Evolutionary conservation across 2,113 vertebrate genomes (phyloP).

Genomic region (Anhinga anhinga): DNA sequence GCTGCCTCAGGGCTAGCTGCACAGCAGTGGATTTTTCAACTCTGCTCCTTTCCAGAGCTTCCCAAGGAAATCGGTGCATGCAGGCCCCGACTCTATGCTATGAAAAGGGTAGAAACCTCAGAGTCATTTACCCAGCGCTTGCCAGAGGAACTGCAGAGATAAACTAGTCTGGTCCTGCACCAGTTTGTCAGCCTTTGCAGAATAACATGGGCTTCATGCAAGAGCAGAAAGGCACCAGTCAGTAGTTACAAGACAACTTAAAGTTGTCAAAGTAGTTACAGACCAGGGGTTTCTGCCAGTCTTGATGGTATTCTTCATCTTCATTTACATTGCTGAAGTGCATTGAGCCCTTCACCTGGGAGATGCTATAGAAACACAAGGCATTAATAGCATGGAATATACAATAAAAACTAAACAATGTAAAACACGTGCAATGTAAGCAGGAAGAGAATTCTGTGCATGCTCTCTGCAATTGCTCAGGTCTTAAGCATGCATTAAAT

Average conservation of each 20-base stretch:
- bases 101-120: background rate
- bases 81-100: background rate
- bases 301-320: background rate
- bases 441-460: background rate
- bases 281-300: background rate
- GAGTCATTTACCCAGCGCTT: background rate
- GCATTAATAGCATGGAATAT: background rate
- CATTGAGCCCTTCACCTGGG: background rate
- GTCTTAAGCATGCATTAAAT: background rate
- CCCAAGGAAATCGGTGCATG: background rate
- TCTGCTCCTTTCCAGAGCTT: background rate
- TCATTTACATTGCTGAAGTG: background rate
- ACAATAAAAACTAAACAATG: background rate
- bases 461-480: background rate
- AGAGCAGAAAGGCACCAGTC: background rate
- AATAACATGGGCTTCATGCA: background rate
- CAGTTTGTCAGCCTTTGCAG: background rate
- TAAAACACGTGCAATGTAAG: background rate
- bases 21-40: background rate
- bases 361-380: background rate
- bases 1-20: background rate
- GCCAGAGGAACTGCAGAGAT: conserved; percentile 8
- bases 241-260: background rate
- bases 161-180: conserved; percentile 45
- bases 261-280: background rate